phyloP scores from a whole-genome alignment of 2,113 vertebrate genomes.

The Phoxinus phoxinus region DNA sequence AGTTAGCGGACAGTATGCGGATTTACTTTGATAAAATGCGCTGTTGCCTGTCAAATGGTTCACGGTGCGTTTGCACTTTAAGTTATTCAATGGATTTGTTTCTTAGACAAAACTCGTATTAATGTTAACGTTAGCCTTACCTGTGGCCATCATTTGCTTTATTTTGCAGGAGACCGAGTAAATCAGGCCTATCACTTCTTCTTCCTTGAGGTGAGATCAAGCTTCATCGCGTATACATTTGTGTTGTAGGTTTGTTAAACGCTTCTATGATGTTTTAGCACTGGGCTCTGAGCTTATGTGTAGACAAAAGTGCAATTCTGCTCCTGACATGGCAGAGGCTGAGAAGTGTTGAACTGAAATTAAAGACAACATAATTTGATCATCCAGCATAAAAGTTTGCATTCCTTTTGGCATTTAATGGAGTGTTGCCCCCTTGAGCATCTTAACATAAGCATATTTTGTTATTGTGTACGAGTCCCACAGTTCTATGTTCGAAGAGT shows the following conservation, averaged over 20 bases:
- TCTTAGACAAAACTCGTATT: neutral
- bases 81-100: too few relatives aligned
- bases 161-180: neutral
- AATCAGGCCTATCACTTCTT: neutral
- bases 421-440: neutral
- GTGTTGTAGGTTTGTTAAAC: neutral
- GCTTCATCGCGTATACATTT: accelerated
- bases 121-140: neutral
- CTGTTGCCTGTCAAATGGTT: neutral
- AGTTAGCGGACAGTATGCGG: neutral
- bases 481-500: neutral
- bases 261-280: conserved; percentile 55
- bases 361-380: too few relatives aligned
- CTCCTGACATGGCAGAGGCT: conserved; percentile 54
- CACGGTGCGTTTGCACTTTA: neutral
- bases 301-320: conserved; percentile 40
- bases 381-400: too few relatives aligned
- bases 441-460: neutral
- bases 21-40: too few relatives aligned
- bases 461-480: neutral
- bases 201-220: neutral
- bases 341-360: neutral
- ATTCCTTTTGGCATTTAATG: neutral
- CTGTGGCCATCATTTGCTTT: neutral
- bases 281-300: conserved; percentile 55